phyloP scores from a whole-genome alignment of 1,140 invertebrate species.

The Drosophila takahashii region DNA sequence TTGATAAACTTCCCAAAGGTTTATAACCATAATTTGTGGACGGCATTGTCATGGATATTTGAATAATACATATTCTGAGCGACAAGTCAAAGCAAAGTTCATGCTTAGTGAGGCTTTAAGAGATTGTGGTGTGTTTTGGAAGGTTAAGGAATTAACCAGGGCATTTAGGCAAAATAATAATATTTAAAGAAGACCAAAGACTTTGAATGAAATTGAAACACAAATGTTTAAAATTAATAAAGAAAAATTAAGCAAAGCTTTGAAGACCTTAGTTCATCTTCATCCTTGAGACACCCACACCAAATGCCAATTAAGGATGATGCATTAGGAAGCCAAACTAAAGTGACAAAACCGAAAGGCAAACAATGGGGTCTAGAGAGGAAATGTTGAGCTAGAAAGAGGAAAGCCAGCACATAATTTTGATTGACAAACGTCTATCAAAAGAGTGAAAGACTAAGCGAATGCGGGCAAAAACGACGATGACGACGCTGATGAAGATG shows the following conservation, averaged over 20 bases:
- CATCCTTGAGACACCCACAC: neutral
- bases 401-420: conserved; percentile 54
- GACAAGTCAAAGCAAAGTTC: neutral
- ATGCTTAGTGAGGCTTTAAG: neutral
- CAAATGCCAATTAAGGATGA: conserved; percentile 49
- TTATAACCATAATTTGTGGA: conserved; percentile 36
- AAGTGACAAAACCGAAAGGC: conserved; percentile 48
- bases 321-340: conserved; percentile 43
- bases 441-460: conserved; percentile 37
- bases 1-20: conserved; percentile 50
- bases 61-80: conserved; percentile 30
- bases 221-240: neutral
- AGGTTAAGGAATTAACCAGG: neutral
- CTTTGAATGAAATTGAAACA: neutral
- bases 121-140: neutral
- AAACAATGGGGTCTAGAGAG: conserved; percentile 63
- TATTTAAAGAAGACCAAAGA: neutral
- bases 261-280: too few species aligned
- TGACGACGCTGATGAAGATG: conserved; percentile 29
- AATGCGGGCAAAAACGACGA: conserved; percentile 9
- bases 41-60: conserved; percentile 50
- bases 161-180: neutral
- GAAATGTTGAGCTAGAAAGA: conserved; percentile 19
- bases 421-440: conserved; percentile 77
- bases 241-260: too few species aligned